Evolutionary conservation across 1,140 invertebrate species (phyloP).

Genomic region (Bombus pyrosoma): DNA sequence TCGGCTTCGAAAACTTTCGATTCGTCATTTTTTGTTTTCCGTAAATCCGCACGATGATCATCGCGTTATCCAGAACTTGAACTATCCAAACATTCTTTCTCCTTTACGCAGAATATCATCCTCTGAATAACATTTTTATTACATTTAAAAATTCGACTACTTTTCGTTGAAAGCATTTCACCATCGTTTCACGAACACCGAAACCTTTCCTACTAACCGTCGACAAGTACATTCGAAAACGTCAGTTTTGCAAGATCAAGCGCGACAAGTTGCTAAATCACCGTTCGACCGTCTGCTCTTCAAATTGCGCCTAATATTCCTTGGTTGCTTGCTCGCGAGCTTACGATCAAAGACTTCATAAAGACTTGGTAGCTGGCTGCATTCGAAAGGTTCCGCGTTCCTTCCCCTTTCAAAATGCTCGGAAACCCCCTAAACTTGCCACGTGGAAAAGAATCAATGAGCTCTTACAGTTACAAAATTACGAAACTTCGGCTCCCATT

Average conservation of each 20-base stretch:
- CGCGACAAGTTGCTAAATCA: conserved; percentile 1
- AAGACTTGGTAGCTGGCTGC: neutral
- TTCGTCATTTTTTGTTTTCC: conserved; percentile 2
- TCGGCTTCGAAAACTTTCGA: neutral
- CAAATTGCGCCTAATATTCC: conserved; percentile 18
- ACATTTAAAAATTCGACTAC: neutral
- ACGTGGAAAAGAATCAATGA: conserved; percentile 21
- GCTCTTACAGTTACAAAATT: conserved; percentile 29
- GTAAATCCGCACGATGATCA: neutral
- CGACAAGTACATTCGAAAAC: neutral
- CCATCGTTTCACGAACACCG: neutral
- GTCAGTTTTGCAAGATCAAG: neutral
- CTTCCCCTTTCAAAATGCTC: neutral
- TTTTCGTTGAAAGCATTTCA: neutral
- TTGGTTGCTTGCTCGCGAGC: neutral
- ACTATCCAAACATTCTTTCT: neutral
- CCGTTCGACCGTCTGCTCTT: neutral
- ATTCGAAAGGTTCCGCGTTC: neutral
- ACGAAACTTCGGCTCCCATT: conserved; percentile 28
- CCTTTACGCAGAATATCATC: neutral
- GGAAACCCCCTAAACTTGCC: neutral
- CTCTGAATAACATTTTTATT: neutral
- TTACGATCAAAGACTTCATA: conserved; percentile 23
- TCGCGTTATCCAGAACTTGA: neutral
- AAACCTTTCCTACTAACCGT: neutral